Percentiles rank a stretch among this genome's conserved stretches.
Conservation (phyloP, 1,140 invertebrate species). For the Neotoxoptera formosana region DNA sequence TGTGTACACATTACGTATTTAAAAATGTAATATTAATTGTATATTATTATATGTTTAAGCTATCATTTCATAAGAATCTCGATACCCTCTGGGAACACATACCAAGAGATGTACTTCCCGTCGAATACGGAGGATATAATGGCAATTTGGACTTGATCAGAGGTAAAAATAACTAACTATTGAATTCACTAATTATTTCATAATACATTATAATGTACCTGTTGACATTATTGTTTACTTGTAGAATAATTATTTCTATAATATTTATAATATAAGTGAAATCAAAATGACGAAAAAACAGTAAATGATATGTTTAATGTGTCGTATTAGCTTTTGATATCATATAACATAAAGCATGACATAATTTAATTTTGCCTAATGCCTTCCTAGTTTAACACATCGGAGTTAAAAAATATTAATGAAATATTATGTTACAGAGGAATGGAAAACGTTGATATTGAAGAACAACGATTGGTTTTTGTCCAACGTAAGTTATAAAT, state of each 20-base stretch:
- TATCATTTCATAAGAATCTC: slow-evolving; percentile 60
- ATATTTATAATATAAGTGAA: neutral
- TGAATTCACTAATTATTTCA: neutral
- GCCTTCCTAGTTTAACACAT: neutral
- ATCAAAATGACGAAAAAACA: neutral
- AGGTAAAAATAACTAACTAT: slow-evolving; percentile 58
- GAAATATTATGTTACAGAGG: slow-evolving; percentile 61
- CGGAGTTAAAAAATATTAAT: neutral
- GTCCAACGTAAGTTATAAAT: slow-evolving; percentile 63
- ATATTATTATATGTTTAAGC: slow-evolving; percentile 58
- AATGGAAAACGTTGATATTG: slow-evolving; percentile 64
- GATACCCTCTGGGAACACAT: slow-evolving; percentile 60
- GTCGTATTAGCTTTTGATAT: neutral
- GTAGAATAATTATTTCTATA: neutral
- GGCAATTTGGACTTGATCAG: slow-evolving; percentile 59
- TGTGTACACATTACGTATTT: neutral
- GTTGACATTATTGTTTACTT: neutral
- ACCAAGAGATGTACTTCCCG: slow-evolving; percentile 60
- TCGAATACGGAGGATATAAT: slow-evolving; percentile 61
- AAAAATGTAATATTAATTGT: neutral
- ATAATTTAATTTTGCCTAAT: neutral
- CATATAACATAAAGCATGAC: no score
- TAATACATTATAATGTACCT: neutral
- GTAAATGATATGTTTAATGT: neutral
- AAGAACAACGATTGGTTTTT: slow-evolving; percentile 65